These are phyloP conservation scores for Ceuthmochares aereus DNA, from an alignment of 2,113 vertebrate genomes.

Conservation along the genomic window DNA sequence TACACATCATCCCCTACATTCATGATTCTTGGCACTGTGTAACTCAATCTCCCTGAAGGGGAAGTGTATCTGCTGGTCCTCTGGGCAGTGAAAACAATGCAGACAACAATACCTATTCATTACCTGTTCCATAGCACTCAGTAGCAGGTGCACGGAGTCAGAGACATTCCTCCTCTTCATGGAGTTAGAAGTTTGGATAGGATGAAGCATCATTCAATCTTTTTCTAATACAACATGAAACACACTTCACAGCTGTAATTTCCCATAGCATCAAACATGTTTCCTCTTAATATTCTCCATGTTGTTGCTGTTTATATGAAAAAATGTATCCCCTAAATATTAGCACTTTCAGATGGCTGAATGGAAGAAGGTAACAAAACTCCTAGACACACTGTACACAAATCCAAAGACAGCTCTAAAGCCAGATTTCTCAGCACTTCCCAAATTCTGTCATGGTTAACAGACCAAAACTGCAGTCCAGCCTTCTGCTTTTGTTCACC, in stretches of 20 bases:
- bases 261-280: conserved; percentile 62
- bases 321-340: conserved; percentile 22
- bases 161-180: background rate
- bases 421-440: conserved; percentile 42
- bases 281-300: conserved; percentile 71
- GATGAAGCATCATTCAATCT: conserved; percentile 33
- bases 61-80: background rate
- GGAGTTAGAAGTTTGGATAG: background rate
- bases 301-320: conserved; percentile 51
- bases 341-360: conserved; percentile 50
- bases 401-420: conserved; percentile 56
- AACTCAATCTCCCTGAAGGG: background rate
- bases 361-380: conserved; percentile 27
- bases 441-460: conserved; percentile 15
- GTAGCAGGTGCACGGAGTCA: background rate
- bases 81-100: background rate
- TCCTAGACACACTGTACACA: background rate
- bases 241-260: conserved; percentile 55
- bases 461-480: conserved; percentile 17
- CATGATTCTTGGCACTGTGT: background rate
- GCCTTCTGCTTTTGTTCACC: conserved; percentile 42
- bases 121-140: background rate
- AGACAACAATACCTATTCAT: background rate
- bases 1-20: background rate
- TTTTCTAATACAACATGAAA: conserved; percentile 39